Evolutionary conservation across 2,113 vertebrate genomes (phyloP), one percentile per base, ranked within the genome.

Genomic region (Globicephala melas): DNA sequence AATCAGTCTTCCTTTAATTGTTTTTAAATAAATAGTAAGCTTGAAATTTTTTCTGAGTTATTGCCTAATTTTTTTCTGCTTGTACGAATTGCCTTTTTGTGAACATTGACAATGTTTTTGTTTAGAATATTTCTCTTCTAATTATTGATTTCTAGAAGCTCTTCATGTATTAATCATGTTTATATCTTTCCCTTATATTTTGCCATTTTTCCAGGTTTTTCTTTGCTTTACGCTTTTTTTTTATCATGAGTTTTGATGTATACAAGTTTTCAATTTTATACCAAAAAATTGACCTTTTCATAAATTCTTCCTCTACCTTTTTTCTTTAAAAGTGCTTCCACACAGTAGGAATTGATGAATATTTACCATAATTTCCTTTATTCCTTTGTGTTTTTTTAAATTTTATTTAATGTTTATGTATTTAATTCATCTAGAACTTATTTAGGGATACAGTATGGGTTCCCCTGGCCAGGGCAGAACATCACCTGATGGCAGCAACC

Each of bases 391-490:
- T 83, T 53, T 89, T 70, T 55, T 3, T 1, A 81, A 58, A 74
- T 20, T 82, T 79, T 89, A 86, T 94, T 90, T 90, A 50, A 73
- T 38, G 53, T 81, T 81, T 58, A 71, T 70, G 58, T 63, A 87
- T 80, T 93, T 88, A 84, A 91, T 76, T 86, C 65, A 89, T 67
- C 23, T 74, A 85, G 25, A 85, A 71, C 17, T 53, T 94, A 90
- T 74, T 58, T 60, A 60, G n/a, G 62, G 14, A 71, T 80, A 47
- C 21, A 15, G 20, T n/a, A 10, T 71, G 41, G 8, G 53, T 36
- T 5, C 3, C 7, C 2, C 1, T 89, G 3, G 13, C 62, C 60
- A 50, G 65, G 36, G 33, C 6, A 12, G 47, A 28, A 76, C 79
- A 67, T 41, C 63, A 36, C 47, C 76, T 73, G 25, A 77, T 53